Evolutionary conservation across 2,797 vertebrate genomes (phyloP).

Genomic region (Esox lucius): DNA sequence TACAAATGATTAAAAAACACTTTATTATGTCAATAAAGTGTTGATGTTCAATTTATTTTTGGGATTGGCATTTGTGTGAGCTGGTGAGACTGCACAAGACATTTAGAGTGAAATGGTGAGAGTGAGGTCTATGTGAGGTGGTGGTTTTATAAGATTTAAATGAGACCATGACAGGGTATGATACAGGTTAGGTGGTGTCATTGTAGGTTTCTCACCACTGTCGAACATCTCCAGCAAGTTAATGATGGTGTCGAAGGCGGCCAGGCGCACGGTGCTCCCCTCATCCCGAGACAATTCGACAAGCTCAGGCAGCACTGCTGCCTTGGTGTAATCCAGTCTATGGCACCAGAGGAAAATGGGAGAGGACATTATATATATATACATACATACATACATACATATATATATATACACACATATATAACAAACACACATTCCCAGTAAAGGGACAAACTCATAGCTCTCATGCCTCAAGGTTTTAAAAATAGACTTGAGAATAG

Average conservation of each 20-base stretch:
- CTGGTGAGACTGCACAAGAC: neutral
- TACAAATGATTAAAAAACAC: too few relatives aligned
- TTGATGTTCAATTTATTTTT: too few relatives aligned
- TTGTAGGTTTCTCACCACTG: slow-evolving; percentile 71
- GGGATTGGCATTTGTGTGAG: neutral
- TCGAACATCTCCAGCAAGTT: slow-evolving; percentile 89
- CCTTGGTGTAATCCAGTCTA: slow-evolving; percentile 88
- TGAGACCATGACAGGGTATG: neutral
- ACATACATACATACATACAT: too few relatives aligned
- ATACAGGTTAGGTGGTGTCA: neutral
- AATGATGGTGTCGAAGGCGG: slow-evolving; percentile 91
- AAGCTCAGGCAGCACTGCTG: slow-evolving; percentile 86
- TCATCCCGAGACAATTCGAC: slow-evolving; percentile 88
- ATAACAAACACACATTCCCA: slow-evolving; percentile 1
- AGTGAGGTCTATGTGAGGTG: neutral
- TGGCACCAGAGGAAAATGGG: slow-evolving; percentile 15
- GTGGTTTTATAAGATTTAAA: neutral
- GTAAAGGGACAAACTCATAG: neutral
- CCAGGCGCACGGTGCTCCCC: slow-evolving; percentile 84
- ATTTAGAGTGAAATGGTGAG: neutral
- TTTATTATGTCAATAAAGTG: too few relatives aligned
- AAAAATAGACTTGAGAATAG: neutral
- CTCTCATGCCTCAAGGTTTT: neutral
- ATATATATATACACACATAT: too few relatives aligned
- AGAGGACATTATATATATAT: too few relatives aligned